Base-by-base conservation (phyloP, 2,113 vertebrate species). In the Chaenocephalus aceratus region DNA sequence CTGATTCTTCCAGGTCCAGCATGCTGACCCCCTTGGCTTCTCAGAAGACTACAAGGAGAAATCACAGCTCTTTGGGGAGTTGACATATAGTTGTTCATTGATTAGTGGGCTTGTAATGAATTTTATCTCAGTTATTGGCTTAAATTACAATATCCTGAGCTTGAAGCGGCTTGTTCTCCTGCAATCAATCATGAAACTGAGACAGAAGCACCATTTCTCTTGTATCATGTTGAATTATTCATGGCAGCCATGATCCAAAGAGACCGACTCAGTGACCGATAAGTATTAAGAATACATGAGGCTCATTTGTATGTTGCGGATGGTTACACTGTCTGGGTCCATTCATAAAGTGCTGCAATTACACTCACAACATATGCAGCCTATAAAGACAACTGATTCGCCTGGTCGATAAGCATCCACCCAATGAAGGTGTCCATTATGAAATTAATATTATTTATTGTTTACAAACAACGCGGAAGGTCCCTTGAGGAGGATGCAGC, bases 401-500 rank as follows among this genome's bases (percentile, higher is more conserved):
- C 81, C 52, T 2, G 70, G 82, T 92, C 92, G 82, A 92, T 93
- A 26, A 16, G 45, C 74, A 93, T 93, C 23, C 92, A 94, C 88
- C 86, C 41, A 3, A n/a, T 41, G 46, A 70, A 91, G 85, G 90
- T 93, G 92, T 93, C 91, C 76, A n/a, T 87, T 66, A 45, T 90
- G 89, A 93, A 93, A 93, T 94, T 94, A 92, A 94, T 94, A 93
- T 93, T 91, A 92, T 92, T 92, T 93, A 91, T 90, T 93, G 90
- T 93, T 90, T 93, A 90, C 91, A 91, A 91, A 91, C 88, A 89
- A 48, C 83, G n/a, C 56, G 64, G 72, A 53, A 3, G 51, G 79
- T 90, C 92, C 91, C 90, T 26, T 3, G 89, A 90, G 90, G 83
- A 87, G 57, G 59, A 72, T 73, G 88, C 36, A 15, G 58, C 80